phyloP scores from a whole-genome alignment of 1,140 invertebrate genomes.

The Heliothis subflexa region DNA sequence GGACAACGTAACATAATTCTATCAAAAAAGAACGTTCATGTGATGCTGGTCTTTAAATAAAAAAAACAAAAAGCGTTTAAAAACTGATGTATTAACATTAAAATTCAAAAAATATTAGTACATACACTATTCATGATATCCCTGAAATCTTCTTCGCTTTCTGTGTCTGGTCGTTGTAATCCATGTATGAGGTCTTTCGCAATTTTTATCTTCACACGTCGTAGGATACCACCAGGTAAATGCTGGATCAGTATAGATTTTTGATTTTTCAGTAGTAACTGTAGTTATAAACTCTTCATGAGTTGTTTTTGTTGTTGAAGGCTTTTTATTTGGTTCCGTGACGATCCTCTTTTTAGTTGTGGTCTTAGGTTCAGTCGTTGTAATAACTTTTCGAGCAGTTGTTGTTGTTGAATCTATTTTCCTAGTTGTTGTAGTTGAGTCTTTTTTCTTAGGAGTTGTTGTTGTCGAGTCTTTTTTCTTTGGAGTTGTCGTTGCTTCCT shows the following conservation, averaged over 20 bases:
- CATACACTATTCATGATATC: constrained; percentile 25
- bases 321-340: no score
- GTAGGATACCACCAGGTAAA: constrained; percentile 18
- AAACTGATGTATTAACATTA: not conserved
- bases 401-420: not conserved
- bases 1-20: not conserved
- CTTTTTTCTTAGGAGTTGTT: not conserved
- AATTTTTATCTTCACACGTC: not conserved
- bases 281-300: not conserved
- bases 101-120: not conserved
- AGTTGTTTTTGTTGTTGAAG: not conserved
- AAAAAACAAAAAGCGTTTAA: not conserved
- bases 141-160: not conserved
- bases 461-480: not conserved
- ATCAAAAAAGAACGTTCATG: no score
- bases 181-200: constrained; percentile 31
- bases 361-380: not conserved
- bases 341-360: not conserved
- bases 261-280: not conserved
- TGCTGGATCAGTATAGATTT: not conserved
- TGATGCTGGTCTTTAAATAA: constrained; percentile 1
- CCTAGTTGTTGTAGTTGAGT: not conserved
- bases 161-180: not conserved
- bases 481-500: not conserved
- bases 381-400: not conserved